Conservation (phyloP, 2,797 vertebrate genomes). For the Periparus ater region DNA sequence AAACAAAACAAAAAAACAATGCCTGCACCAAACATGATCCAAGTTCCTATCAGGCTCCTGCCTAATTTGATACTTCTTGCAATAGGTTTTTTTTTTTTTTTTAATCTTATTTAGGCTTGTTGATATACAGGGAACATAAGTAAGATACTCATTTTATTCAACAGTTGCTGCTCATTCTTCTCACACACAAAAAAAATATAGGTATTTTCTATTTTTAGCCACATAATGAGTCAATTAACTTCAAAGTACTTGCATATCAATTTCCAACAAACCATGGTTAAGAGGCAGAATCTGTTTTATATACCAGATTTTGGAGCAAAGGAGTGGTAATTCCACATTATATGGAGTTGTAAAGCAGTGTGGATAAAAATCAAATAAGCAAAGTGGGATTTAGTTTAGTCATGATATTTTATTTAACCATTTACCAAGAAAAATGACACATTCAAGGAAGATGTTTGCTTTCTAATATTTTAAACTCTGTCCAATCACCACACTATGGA, state of each 20-base stretch:
- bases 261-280: not conserved
- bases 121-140: not conserved
- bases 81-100: rapidly evolving
- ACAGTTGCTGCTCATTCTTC: not conserved
- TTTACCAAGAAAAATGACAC: not conserved
- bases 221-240: not conserved
- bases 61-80: not conserved
- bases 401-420: not conserved
- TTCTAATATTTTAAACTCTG: not conserved
- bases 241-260: not conserved
- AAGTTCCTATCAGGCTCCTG: not conserved
- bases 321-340: not conserved
- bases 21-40: not conserved
- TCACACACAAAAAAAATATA: not conserved
- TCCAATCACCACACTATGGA: not conserved
- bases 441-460: not conserved
- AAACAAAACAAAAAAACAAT: not conserved
- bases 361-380: not conserved
- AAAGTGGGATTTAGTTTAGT: not conserved
- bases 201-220: not conserved
- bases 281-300: not conserved
- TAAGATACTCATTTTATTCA: not conserved
- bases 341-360: not conserved
- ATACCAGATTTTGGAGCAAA: not conserved
- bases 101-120: not conserved